Percentiles rank a stretch among this genome's conserved stretches.
phyloP scores from a whole-genome alignment of 2,888 invertebrate species.

The Drosophila pegasa region DNA sequence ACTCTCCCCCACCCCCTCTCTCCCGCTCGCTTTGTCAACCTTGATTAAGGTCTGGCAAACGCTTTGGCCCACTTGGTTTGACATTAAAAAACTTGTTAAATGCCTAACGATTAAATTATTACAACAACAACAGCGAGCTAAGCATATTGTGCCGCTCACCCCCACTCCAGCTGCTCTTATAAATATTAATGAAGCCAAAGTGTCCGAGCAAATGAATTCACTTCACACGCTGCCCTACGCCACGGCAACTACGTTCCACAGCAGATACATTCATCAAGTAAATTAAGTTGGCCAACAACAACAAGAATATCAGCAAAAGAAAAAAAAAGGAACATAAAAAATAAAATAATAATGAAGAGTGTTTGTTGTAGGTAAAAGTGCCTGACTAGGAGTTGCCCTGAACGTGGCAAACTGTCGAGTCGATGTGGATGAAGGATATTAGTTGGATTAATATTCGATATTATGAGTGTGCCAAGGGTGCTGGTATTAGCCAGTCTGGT shows the following conservation, averaged over 20 bases:
- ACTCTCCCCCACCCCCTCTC: background rate
- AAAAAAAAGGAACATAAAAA: background rate
- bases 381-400: background rate
- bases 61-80: conserved; percentile 22
- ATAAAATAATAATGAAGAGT: background rate
- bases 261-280: conserved; percentile 65
- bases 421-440: background rate
- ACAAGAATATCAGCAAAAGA: background rate
- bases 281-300: conserved; percentile 44
- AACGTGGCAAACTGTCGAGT: too few relatives aligned
- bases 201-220: conserved; percentile 59
- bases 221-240: conserved; percentile 39
- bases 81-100: conserved; percentile 55
- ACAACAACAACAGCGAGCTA: conserved; percentile 33
- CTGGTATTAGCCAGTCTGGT: too few relatives aligned
- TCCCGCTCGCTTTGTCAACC: background rate
- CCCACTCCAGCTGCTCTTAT: conserved; percentile 37
- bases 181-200: conserved; percentile 73
- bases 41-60: conserved; percentile 13
- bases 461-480: too few relatives aligned
- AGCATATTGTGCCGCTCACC: conserved; percentile 26
- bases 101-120: conserved; percentile 61
- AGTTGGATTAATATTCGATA: too few relatives aligned
- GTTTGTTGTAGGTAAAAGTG: background rate
- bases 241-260: conserved; percentile 8